These are phyloP conservation scores for Calliphora vomitoria DNA, from an alignment of 2,888 invertebrate species.

Conservation along the genomic window DNA sequence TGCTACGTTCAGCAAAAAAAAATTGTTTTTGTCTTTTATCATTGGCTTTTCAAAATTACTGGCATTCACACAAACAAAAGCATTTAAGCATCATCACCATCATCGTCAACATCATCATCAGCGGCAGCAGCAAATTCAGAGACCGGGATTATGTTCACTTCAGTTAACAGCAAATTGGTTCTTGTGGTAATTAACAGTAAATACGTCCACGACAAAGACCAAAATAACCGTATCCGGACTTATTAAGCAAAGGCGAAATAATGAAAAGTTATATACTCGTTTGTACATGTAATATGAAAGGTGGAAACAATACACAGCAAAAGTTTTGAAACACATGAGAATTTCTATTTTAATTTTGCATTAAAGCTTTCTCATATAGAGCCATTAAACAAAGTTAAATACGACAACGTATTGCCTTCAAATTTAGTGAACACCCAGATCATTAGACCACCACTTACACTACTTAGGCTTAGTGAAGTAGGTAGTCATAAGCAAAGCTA, in stretches of 20 bases:
- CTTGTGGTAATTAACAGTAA: conserved; percentile 76
- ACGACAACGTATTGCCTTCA: no score
- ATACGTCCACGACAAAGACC: conserved; percentile 59
- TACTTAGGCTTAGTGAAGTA: no score
- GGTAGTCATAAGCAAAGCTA: no score
- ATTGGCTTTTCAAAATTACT: conserved; percentile 35
- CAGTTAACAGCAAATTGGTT: conserved; percentile 76
- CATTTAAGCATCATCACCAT: conserved; percentile 22
- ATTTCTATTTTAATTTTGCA: no score
- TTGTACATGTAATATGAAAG: neutral
- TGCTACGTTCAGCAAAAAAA: neutral
- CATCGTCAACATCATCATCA: neutral
- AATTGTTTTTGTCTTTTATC: neutral
- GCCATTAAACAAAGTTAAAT: no score
- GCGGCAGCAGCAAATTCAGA: conserved; percentile 16
- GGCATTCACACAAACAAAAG: conserved; percentile 18
- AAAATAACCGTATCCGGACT: conserved; percentile 60
- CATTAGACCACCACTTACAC: no score
- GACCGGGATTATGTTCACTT: conserved; percentile 66
- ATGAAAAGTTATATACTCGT: neutral
- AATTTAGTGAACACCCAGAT: no score
- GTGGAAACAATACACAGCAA: neutral
- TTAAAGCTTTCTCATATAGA: no score
- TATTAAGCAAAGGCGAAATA: conserved; percentile 27
- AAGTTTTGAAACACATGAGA: neutral